Base-by-base conservation (phyloP, 2,113 vertebrate genomes). In the Mixornis gularis region DNA sequence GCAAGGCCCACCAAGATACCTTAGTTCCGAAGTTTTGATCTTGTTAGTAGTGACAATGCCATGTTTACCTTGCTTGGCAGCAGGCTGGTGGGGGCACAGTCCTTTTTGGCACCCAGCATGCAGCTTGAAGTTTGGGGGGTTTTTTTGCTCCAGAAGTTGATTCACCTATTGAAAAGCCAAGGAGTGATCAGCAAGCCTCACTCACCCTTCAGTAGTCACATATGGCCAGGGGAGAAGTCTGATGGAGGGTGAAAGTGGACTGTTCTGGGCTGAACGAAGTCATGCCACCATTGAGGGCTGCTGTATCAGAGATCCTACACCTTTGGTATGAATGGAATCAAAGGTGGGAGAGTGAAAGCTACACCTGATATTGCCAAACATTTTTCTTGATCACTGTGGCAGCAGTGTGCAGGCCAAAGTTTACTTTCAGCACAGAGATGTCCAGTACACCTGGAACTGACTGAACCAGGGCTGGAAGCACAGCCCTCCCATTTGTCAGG, bases 41-140 rank as follows among this genome's bases (percentile, higher is more conserved):
- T 21, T 51, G 2, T 40, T 44, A n/a, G 21, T 40, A 58, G 51
- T 30, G 36, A 29, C 27, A 83, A 34, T 51, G 13, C 5, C 26
- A 7, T 26, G 5, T 40, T 87, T 80, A 41, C 24, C 62, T 13
- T n/a, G 12, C 41, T 65, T 62, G 48, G 27, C 46, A 79, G 26
- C 27, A 60, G 38, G 16, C 27, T 52, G 14, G 26, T 2, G 6
- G 36, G n/a, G 29, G 38, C 13, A 8, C 10, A 34, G 21, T 7
- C 17, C 1, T 36, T 58, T 65, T 43, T 62, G 24, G 13, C 6
- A 15, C 6, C 3, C 18, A 56, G 10, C 3, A 25, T 11, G 27
- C 13, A 71, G 19, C 12, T 41, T 69, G 17, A 60, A 12, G 10
- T 22, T 64, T 34, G 34, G 46, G 2, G 0, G 0, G 27, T 40